phyloP scores from a whole-genome alignment of 2,113 vertebrate genomes.

The Zapus hudsonius region DNA sequence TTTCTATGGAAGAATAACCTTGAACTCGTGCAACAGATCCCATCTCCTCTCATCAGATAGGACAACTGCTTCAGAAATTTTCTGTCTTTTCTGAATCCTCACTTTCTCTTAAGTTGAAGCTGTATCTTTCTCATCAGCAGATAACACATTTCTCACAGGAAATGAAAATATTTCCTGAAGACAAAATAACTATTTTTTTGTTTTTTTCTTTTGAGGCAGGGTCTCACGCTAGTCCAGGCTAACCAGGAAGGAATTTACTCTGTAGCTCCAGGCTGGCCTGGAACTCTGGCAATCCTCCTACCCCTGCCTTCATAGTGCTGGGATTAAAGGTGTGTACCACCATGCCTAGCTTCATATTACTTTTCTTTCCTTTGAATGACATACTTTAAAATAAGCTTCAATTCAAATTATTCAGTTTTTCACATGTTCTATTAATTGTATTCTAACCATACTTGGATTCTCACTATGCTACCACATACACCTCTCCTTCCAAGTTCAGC shows the following conservation, averaged over 20 bases:
- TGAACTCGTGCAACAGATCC: neutral
- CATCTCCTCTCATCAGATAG: neutral
- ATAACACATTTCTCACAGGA: neutral
- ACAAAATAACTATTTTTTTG: neutral
- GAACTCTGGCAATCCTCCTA: too few relatives aligned
- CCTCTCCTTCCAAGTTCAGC: neutral
- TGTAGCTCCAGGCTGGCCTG: too few relatives aligned
- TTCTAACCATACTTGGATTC: neutral
- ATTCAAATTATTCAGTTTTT: neutral
- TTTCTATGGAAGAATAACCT: neutral
- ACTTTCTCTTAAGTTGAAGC: neutral
- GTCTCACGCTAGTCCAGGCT: too few relatives aligned
- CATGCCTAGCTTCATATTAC: neutral
- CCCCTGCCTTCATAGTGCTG: too few relatives aligned
- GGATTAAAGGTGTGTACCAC: too few relatives aligned
- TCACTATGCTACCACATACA: neutral
- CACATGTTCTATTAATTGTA: neutral
- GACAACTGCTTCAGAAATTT: neutral
- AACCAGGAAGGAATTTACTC: too few relatives aligned
- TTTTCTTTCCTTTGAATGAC: neutral
- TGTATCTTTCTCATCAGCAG: neutral
- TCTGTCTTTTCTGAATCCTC: neutral
- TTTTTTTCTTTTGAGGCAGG: too few relatives aligned
- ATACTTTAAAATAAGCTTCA: neutral
- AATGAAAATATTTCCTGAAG: conserved; percentile 11